Conservation (phyloP, 53 echinoderm and acorn worm genomes). For the Hippasteria phrygiana region DNA sequence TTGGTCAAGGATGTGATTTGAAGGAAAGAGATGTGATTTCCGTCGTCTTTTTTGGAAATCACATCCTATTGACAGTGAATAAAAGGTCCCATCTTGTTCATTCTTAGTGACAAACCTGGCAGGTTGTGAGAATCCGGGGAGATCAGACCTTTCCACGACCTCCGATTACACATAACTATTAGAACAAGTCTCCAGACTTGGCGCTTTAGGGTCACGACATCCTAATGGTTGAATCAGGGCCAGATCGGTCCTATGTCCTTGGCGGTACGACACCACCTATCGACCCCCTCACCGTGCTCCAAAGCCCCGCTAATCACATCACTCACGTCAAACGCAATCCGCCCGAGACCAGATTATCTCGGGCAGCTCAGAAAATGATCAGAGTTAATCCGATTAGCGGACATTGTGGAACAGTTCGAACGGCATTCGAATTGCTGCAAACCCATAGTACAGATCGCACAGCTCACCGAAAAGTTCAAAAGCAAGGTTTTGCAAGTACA, state of each 20-base stretch:
- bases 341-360: conserved; percentile 26
- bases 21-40: too few species aligned
- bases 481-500: too few species aligned
- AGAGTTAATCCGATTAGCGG: conserved; percentile 41
- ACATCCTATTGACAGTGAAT: too few species aligned
- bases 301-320: conserved; percentile 43
- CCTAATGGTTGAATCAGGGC: background rate
- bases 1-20: too few species aligned
- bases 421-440: conserved; percentile 5
- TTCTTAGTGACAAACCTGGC: too few species aligned
- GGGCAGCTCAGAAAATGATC: conserved; percentile 24
- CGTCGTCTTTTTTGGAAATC: too few species aligned
- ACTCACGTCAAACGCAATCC: conserved; percentile 26
- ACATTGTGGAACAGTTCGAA: conserved; percentile 44
- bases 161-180: background rate
- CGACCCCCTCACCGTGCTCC: background rate
- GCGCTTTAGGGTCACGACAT: background rate
- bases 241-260: background rate
- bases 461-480: too few species aligned
- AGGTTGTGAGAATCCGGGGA: too few species aligned
- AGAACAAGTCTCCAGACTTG: background rate
- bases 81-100: too few species aligned
- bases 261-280: background rate
- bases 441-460: too few species aligned
- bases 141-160: background rate